Base-by-base conservation (phyloP, 2,888 invertebrate species). In the Cyclophora albipunctata region DNA sequence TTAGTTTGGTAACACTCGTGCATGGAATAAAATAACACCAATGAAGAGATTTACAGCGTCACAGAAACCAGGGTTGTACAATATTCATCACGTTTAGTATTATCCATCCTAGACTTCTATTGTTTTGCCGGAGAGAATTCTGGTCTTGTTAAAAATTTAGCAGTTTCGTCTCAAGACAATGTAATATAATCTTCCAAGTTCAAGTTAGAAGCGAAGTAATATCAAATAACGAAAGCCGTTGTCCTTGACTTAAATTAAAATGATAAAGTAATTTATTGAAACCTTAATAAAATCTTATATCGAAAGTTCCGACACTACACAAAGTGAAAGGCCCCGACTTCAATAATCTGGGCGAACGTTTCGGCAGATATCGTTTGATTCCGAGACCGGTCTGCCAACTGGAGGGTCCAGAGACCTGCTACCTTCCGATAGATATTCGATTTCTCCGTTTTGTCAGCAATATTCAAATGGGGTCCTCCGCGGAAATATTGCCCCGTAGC, bases 401-500 rank as follows among this genome's bases (percentile, higher is more conserved):
- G 46, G 55, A 56, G 57, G 53, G 53, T 51, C 50, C 37, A 58
- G 60, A 63, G 58, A 59, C 20, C 20, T 20, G 20, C 60, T 54
- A 54, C 57, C 50, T 45, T 49, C 54, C 58, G 59, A 60, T 68
- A 69, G 69, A 70, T 71, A 72, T 74, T 74, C 64, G 54, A 68
- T 69, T 74, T 69, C 67, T 71, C 67, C 70, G 64, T 72, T 73
- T 68, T 69, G 74, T 79, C 78, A 83, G 82, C 84, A 75, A 77
- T 82, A 84, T 84, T 81, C 76, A 81, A 81, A 84, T 80, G 72
- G 64, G 69, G 70, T 71, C 69, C 70, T 68, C 66, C 64, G 63
- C 76, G 82, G 81, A 84, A 82, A 85, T 85, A 85, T 83, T 79
- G 81, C 81, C 65, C 71, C 76, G 74, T 81, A 75, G 77, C 77